These are phyloP conservation scores for Achatina immaculata DNA, from an alignment of 1,140 invertebrate species.

Conservation along the genomic window DNA sequence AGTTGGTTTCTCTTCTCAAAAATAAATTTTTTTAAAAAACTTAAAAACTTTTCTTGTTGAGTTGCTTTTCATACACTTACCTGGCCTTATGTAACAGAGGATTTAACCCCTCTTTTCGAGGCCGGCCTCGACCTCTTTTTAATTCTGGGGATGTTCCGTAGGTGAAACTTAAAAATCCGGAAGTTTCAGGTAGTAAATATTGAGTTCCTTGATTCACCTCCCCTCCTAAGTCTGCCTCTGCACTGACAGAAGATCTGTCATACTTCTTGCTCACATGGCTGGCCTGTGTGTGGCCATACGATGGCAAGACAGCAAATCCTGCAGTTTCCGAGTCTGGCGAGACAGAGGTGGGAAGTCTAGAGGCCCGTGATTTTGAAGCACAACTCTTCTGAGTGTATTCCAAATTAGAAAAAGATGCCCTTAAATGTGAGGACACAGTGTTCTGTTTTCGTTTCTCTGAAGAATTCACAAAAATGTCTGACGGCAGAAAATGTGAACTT, in stretches of 20 bases:
- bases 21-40: too few species aligned
- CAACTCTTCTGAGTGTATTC: neutral
- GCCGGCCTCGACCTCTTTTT: slow-evolving; percentile 30
- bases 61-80: too few species aligned
- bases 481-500: neutral
- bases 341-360: neutral
- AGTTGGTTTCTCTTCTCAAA: too few species aligned
- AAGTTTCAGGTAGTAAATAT: slow-evolving; percentile 28
- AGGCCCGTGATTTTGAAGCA: neutral
- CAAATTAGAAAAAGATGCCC: neutral
- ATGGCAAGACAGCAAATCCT: neutral
- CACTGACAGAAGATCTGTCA: neutral
- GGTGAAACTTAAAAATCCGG: neutral
- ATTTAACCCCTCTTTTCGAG: slow-evolving; percentile 30
- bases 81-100: neutral
- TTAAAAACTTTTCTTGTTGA: too few species aligned
- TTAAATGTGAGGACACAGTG: neutral
- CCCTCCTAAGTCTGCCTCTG: neutral
- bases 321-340: neutral
- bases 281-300: neutral
- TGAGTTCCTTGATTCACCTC: neutral
- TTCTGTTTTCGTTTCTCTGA: slow-evolving; percentile 2
- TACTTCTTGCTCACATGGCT: neutral
- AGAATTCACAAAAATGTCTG: neutral
- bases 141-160: neutral